phyloP scores from a whole-genome alignment of 2,888 invertebrate species.

The Cyaniris semiargus region DNA sequence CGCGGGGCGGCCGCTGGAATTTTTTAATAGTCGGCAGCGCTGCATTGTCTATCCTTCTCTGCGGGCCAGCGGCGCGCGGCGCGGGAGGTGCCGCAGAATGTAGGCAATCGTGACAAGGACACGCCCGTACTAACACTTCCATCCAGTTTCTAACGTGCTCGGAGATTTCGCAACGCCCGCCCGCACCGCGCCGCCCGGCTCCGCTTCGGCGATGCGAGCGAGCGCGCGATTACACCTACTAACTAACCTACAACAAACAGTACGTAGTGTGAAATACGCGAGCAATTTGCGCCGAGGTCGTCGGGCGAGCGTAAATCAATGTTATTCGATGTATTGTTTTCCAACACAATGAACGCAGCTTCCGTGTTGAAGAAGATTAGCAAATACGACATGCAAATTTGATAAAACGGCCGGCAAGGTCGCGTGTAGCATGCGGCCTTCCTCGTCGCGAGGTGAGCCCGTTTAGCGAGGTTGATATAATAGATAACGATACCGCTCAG shows the following conservation, averaged over 20 bases:
- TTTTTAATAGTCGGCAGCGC: constrained; percentile 66
- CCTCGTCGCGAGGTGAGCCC: constrained; percentile 69
- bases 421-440: constrained; percentile 68
- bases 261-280: constrained; percentile 48
- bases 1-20: constrained; percentile 47
- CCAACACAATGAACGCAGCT: constrained; percentile 26
- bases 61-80: constrained; percentile 61
- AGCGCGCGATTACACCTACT: constrained; percentile 62
- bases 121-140: constrained; percentile 79
- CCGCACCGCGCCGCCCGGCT: constrained; percentile 52
- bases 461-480: constrained; percentile 46
- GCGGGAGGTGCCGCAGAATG: constrained; percentile 71
- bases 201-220: constrained; percentile 65
- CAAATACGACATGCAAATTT: constrained; percentile 41
- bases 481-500: constrained; percentile 1
- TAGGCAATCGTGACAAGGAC: constrained; percentile 81
- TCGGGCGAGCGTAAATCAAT: constrained; percentile 33
- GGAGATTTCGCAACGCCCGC: constrained; percentile 70
- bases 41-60: constrained; percentile 72
- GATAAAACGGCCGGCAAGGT: constrained; percentile 58
- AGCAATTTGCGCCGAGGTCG: constrained; percentile 37
- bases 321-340: constrained; percentile 35
- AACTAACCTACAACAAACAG: constrained; percentile 52
- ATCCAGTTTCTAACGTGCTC: constrained; percentile 79
- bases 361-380: constrained; percentile 36